phyloP scores from a whole-genome alignment of 2,113 vertebrate genomes.

The Prietella phreatophila region DNA sequence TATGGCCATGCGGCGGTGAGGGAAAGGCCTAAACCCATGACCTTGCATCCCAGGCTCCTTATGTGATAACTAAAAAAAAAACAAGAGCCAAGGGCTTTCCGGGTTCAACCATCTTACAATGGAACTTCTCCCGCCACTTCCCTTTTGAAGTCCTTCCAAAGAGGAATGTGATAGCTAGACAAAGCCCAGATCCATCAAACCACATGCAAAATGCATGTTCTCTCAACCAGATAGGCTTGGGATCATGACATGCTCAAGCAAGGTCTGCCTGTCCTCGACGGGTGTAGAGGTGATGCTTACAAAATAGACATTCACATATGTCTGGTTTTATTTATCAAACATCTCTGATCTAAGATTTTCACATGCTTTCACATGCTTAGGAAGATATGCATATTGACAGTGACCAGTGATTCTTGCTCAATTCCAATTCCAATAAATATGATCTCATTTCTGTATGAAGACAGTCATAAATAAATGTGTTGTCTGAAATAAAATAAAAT shows the following conservation, averaged over 20 bases:
- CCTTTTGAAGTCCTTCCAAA: slow-evolving; percentile 49
- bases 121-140: slow-evolving; percentile 47
- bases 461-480: neutral
- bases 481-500: neutral
- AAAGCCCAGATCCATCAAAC: slow-evolving; percentile 48
- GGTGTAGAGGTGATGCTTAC: slow-evolving; percentile 15
- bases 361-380: slow-evolving; percentile 1
- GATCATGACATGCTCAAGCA: slow-evolving; percentile 20
- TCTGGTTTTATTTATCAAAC: slow-evolving; percentile 5
- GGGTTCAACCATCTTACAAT: slow-evolving; percentile 43
- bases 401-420: neutral
- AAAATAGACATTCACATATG: neutral
- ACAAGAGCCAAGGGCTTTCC: slow-evolving; percentile 47
- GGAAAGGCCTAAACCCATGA: slow-evolving; percentile 40
- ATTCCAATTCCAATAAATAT: neutral
- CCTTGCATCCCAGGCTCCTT: slow-evolving; percentile 43
- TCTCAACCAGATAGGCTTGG: slow-evolving; percentile 29
- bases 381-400: slow-evolving; percentile 1
- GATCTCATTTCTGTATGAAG: neutral
- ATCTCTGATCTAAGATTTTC: neutral
- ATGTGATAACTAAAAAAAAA: slow-evolving; percentile 52
- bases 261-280: slow-evolving; percentile 27
- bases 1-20: slow-evolving; percentile 21
- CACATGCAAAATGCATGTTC: slow-evolving; percentile 51
- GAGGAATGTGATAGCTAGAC: slow-evolving; percentile 45